Base-by-base conservation (phyloP, 2,888 invertebrate genomes). In the Calameuta idolon region DNA sequence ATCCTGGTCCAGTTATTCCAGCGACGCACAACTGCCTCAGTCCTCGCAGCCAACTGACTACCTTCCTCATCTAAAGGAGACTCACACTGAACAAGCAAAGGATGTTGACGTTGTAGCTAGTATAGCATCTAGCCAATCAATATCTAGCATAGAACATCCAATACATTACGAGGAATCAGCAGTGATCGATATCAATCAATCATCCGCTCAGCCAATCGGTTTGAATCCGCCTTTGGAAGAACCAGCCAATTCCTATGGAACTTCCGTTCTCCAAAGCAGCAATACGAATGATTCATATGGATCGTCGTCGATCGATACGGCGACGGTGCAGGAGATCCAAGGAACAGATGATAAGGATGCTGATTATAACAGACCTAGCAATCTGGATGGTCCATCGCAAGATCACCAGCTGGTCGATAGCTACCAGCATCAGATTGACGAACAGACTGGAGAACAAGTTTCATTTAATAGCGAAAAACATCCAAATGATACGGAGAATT, bases 81-180 rank as follows among this genome's bases (percentile, higher is more conserved):
- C 77, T 69, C 69, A 78, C 11, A 30, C 55, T 23, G 12, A 69
- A 31, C 34, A 76, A 23, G 79, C 75, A 30, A 90, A 90, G 77
- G 92, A 93, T 82, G 92, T 94, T 12, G 93, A 94, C 85, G 92
- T 95, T 34, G 90, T 94, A 74, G 94, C 94, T 85, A 95, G 96
- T 87, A 92, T 96, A 76, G 94, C 95, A 71, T 85, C 96, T 11
- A 94, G 94, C 4, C 95, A 95, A 87, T 96, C 93, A 85, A 92
- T 95, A 1, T 94, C 95, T 71, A 95, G 95, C 1, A 93, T 96
- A 71, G 95, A 96, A 83, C 95, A 96, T 89, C 95, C 96, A 12
- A 93, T 95, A 71, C 95, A 95, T 83, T 93, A 94, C 77, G 93
- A 96, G 79, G 94, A 96, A 85, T 94, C 96, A 30, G 95, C 95